Conservation (phyloP, 1,140 invertebrate genomes). For the Drosophila repletoides region DNA sequence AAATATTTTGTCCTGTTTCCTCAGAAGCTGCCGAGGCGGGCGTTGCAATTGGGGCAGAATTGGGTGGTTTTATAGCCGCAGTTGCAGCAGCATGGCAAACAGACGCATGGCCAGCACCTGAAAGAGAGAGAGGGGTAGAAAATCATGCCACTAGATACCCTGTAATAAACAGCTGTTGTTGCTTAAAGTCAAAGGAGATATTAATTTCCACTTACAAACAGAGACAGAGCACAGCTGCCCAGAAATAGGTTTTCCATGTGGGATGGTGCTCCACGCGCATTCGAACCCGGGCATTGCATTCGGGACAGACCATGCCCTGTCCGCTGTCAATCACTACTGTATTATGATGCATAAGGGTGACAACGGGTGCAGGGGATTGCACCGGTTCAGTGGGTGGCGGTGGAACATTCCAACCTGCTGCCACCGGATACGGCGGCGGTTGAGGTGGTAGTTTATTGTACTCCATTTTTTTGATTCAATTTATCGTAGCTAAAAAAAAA, state of each 20-base stretch:
- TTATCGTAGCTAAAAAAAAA: too few species aligned
- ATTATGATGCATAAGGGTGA: not conserved
- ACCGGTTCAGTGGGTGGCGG: not conserved
- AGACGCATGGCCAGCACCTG: constrained; percentile 84
- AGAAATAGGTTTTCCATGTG: constrained; percentile 42
- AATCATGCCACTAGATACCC: not conserved
- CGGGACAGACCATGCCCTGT: constrained; percentile 48
- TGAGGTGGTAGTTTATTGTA: not conserved
- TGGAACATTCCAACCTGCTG: not conserved
- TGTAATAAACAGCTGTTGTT: not conserved
- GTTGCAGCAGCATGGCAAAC: constrained; percentile 86
- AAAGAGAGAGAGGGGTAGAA: constrained; percentile 4
- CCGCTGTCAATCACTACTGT: not conserved
- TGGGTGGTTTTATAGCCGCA: constrained; percentile 86
- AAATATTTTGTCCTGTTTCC: too few species aligned
- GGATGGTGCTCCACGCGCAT: constrained; percentile 44
- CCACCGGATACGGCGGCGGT: constrained; percentile 1
- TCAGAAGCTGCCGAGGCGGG: constrained; percentile 83
- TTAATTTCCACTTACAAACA: constrained; percentile 37
- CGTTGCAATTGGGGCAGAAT: constrained; percentile 86
- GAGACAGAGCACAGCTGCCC: constrained; percentile 41
- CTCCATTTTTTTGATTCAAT: constrained; percentile 15
- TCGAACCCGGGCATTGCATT: constrained; percentile 38
- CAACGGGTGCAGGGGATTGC: not conserved
- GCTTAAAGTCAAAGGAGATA: not conserved